Conservation (phyloP, 1,140 invertebrate species). For the Thaumatotibia leucotreta region DNA sequence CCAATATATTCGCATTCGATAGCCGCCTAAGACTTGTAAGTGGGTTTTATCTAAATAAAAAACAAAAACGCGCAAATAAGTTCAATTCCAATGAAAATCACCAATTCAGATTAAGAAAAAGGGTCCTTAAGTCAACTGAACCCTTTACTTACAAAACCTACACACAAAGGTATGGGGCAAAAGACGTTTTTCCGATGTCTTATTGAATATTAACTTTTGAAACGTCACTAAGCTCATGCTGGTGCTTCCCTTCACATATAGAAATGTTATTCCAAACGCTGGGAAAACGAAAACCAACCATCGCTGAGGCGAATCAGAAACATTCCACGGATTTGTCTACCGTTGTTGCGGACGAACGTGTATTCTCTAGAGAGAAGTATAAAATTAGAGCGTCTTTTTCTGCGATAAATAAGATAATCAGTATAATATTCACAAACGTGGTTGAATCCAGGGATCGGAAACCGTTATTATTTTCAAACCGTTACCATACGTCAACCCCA, state of each 20-base stretch:
- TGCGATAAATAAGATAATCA: no score
- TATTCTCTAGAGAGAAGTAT: no score
- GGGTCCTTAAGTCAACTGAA: not conserved
- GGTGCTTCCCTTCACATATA: conserved; percentile 4
- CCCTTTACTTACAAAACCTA: conserved; percentile 4
- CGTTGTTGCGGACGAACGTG: no score
- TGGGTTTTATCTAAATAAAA: not conserved
- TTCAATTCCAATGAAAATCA: not conserved
- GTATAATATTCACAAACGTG: no score
- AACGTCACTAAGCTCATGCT: not conserved
- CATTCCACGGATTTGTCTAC: no score
- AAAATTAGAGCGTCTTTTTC: no score
- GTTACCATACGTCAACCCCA: no score
- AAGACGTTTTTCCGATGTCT: not conserved
- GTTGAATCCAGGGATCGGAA: no score
- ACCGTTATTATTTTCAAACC: no score
- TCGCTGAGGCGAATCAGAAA: no score
- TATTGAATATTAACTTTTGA: not conserved
- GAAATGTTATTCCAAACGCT: not conserved
- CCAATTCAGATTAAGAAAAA: conserved; percentile 7
- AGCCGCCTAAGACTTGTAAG: not conserved
- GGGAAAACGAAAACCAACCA: not conserved
- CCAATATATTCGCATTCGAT: no score
- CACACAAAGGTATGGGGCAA: not conserved
- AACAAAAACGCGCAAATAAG: not conserved